Evolutionary conservation across 2,113 vertebrate genomes (phyloP), one percentile per base, ranked within the genome.

Genomic region (Cromileptes altivelis): DNA sequence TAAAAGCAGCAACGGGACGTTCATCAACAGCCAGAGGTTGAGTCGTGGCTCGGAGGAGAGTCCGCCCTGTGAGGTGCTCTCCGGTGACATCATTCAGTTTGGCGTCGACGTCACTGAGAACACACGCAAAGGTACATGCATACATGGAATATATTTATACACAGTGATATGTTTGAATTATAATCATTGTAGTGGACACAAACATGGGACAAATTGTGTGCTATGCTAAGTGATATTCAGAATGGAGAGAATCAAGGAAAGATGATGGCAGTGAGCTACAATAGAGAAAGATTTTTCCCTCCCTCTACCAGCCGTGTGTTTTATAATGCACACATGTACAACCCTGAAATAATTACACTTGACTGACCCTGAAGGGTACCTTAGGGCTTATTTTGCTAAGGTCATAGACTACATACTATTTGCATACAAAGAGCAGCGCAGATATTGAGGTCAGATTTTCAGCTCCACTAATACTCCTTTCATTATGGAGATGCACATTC

Each of bases 1-100:
- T 93, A 99, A 99, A 94, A 99, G 98, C 96, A 99, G 98, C 96
- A 99, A 99, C 87, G 98, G 98, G 93, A 99, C 98, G 78, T 99
- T 99, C 95, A 98, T 99, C 94, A 99, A 99, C 96, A 99, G 98
- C 94, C 98, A 99, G 96, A 96, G 98, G 93, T 92, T 99, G 95
- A 99, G 98, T 91, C 97, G 98, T 60, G 98, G 98, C 90, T 99
- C 98, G 0, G 98, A 99, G 93, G 98, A 99, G 95, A 99, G 98
- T 91, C 98, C 98, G 40, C 98, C 98, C 85, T 99, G 98, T 84
- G 98, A 99, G 94, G 97, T 99, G 80, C 97, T 99, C 81, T 99
- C 98, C 0, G 98, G 98, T 57, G 98, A 99, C 92, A 97, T 98
- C 94, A 99, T 99, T 88, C 98, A 99, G 92, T 99, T 99, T 73